These are phyloP conservation scores for Meloidogyne exigua DNA, from an alignment of 1,140 invertebrate species.

Conservation along the genomic window DNA sequence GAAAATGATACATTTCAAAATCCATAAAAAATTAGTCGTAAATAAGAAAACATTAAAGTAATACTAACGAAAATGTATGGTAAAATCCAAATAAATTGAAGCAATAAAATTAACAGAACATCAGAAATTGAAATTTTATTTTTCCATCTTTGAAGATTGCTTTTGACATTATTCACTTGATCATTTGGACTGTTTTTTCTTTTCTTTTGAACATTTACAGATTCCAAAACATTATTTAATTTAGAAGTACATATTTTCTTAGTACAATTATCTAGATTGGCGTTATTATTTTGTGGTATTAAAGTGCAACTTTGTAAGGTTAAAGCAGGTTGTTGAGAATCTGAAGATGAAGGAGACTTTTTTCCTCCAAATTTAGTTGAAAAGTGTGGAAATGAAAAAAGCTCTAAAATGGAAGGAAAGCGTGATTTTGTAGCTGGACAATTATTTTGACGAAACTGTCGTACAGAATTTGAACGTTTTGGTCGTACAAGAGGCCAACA, in stretches of 20 bases:
- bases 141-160: neutral
- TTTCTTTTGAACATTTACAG: neutral
- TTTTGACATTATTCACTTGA: neutral
- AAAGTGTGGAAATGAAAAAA: neutral
- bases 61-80: constrained; percentile 57
- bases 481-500: neutral
- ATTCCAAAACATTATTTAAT: neutral
- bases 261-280: neutral
- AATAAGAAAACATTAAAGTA: neutral
- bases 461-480: neutral
- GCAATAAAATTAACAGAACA: constrained; percentile 20
- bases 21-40: constrained; percentile 3
- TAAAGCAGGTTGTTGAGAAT: neutral
- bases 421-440: neutral
- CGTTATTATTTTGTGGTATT: neutral
- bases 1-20: constrained; percentile 17
- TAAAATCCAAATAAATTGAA: constrained; percentile 57
- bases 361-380: neutral
- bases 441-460: neutral
- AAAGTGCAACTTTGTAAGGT: neutral
- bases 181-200: neutral
- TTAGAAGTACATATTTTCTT: neutral
- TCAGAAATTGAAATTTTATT: constrained; percentile 2
- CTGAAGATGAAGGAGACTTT: neutral
- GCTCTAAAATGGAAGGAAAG: neutral